phyloP scores from a whole-genome alignment of 1,140 invertebrate genomes.

The Aphaenogaster floridana region DNA sequence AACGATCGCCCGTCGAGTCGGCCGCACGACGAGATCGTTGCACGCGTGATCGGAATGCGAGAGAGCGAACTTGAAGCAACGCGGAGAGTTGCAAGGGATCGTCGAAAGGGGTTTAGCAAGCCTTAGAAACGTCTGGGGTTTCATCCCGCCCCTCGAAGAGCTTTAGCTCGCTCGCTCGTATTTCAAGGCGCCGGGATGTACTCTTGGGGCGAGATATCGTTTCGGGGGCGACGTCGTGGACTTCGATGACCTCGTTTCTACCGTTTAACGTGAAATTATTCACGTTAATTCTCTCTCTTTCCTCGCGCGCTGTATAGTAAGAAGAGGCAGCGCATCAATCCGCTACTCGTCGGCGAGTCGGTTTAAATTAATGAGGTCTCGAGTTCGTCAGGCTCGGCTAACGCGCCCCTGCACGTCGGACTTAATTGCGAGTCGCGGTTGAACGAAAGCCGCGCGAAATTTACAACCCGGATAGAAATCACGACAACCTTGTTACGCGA shows the following conservation, averaged over 20 bases:
- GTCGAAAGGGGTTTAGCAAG: slow-evolving; percentile 18
- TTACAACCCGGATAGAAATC: background rate
- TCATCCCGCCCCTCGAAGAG: slow-evolving; percentile 1
- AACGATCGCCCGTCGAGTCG: slow-evolving; percentile 20
- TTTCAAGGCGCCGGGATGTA: slow-evolving; percentile 22
- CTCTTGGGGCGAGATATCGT: slow-evolving; percentile 38
- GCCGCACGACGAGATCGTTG: slow-evolving; percentile 28
- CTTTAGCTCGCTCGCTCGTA: slow-evolving; percentile 28
- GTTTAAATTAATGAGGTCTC: slow-evolving; percentile 42
- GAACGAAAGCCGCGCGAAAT: slow-evolving; percentile 7
- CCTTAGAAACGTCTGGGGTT: slow-evolving; percentile 23
- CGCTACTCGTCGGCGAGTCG: slow-evolving; percentile 5
- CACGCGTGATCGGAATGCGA: slow-evolving; percentile 49
- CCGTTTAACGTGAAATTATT: slow-evolving; percentile 40
- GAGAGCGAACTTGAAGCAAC: slow-evolving; percentile 5
- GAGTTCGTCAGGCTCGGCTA: background rate
- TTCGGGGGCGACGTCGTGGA: background rate
- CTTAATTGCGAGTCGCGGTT: slow-evolving; percentile 31
- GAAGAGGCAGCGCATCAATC: background rate
- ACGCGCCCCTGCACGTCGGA: background rate
- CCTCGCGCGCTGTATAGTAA: background rate
- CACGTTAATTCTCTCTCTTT: slow-evolving; percentile 20
- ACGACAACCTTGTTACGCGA: background rate
- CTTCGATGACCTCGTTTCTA: slow-evolving; percentile 29
- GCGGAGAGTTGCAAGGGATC: background rate